phyloP scores from a whole-genome alignment of 1,140 invertebrate genomes.

The Bombus superbus region DNA sequence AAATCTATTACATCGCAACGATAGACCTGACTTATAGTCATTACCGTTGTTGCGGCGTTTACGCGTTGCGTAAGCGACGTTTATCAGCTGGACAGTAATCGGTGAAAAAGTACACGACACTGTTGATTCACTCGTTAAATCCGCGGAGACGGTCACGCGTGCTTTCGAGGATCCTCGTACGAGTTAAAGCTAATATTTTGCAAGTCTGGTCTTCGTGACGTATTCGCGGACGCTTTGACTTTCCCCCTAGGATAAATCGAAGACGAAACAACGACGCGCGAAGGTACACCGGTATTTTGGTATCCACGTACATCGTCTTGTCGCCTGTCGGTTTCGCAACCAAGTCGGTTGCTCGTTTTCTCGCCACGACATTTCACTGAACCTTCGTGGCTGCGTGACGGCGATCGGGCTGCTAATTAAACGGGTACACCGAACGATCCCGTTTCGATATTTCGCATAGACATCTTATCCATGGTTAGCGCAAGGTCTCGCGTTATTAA shows the following conservation, averaged over 20 bases:
- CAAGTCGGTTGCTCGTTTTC: background rate
- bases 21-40: background rate
- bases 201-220: background rate
- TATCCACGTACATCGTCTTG: background rate
- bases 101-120: no score
- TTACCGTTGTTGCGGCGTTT: background rate
- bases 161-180: background rate
- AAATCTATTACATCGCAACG: constrained; percentile 2
- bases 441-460: constrained; percentile 41
- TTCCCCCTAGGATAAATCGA: background rate
- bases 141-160: background rate
- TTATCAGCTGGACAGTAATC: constrained; percentile 4
- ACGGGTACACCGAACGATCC: background rate
- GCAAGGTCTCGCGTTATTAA: constrained; percentile 54
- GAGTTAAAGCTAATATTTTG: constrained; percentile 10
- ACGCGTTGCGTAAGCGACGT: constrained; percentile 8
- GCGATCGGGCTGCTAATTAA: constrained; percentile 28
- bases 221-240: background rate
- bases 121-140: constrained; percentile 23
- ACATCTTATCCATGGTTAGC: background rate
- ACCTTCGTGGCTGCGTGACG: background rate
- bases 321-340: constrained; percentile 28
- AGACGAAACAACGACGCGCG: background rate
- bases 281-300: background rate
- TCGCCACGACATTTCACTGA: background rate